Evolutionary conservation across 2,888 invertebrate species (phyloP), one percentile per base, ranked within the genome.

Genomic region (Microchrysa polita): DNA sequence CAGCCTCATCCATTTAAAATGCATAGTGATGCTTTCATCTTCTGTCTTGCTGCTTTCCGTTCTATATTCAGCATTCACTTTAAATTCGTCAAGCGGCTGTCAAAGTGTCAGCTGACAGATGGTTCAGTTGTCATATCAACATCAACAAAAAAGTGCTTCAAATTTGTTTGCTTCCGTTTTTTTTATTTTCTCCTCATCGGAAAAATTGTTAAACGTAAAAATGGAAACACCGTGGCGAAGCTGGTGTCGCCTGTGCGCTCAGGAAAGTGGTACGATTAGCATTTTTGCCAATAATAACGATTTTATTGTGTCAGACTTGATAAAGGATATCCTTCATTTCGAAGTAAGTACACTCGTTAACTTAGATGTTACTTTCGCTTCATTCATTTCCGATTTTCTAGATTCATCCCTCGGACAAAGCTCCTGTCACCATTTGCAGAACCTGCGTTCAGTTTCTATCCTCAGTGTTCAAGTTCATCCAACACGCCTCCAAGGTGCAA

Each of bases 241-340:
- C 18, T 77, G 77, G 77, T 77, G 77, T 57, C 75, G 77, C 23
- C 48, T 77, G 16, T 77, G 77, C 60, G 76, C 74, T 9, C 67
- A 72, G 52, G 67, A 73, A n/a, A 65, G 52, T 22, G 53, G 52
- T 14, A 71, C 73, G 23, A 59, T 74, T 69, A 67, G 75, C 48
- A 48, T 75, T 27, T 75, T 73, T 72, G 52, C 73, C 9, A 75
- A 77, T 34, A 67, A 71, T 53, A 40, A 73, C 18, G 57, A 52
- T 18, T 57, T 48, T 22, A 69, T 76, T 63, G 53, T 76, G 12
- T 20, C 69, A 18, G 55, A 72, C 52, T 55, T 63, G 16, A 52
- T 76, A 16, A 61, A 67, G 48, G 74, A 74, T 67, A 75, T 65
- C 18, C 75, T 76, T 52, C 42, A 42, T 18, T 23, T 76, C 12